Evolutionary conservation across 2,888 invertebrate species (phyloP).

Genomic region (Acrobasis suavella): DNA sequence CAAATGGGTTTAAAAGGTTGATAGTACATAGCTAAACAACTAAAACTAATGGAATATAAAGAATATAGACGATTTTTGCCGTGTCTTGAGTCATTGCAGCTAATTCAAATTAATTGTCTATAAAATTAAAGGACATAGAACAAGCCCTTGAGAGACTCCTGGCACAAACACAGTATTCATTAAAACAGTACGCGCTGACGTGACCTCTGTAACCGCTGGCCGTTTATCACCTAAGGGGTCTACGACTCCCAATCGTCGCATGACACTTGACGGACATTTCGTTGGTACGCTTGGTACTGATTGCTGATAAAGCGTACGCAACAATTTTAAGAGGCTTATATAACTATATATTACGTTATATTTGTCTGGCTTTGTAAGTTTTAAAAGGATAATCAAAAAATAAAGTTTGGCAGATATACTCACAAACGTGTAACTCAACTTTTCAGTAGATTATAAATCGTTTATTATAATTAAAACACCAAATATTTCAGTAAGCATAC

Average conservation of each 20-base stretch:
- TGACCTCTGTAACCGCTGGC: constrained; percentile 26
- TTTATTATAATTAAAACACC: too few species aligned
- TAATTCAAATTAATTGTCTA: background rate
- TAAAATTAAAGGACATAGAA: background rate
- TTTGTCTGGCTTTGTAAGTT: background rate
- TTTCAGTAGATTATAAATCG: too few species aligned
- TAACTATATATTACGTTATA: background rate
- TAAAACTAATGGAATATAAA: too few species aligned
- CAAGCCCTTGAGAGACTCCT: background rate
- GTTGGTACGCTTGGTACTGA: constrained; percentile 7
- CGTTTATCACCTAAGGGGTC: constrained; percentile 32
- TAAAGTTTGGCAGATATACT: too few species aligned
- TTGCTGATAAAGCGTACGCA: constrained; percentile 5
- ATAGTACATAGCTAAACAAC: too few species aligned
- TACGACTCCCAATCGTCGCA: constrained; percentile 32
- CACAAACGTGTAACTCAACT: too few species aligned
- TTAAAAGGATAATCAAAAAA: background rate
- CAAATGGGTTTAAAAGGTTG: too few species aligned
- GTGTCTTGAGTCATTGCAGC: too few species aligned
- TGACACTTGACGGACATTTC: constrained; percentile 33
- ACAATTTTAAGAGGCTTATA: constrained; percentile 3
- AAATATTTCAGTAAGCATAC: background rate
- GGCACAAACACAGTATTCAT: background rate
- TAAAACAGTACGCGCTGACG: constrained; percentile 9
- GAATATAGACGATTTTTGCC: too few species aligned